A percentile compares a stretch with the other conserved stretches of the same genome.
Evolutionary conservation across 1,140 invertebrate species (phyloP).

Genomic region (Druon quercuslanigerum): DNA sequence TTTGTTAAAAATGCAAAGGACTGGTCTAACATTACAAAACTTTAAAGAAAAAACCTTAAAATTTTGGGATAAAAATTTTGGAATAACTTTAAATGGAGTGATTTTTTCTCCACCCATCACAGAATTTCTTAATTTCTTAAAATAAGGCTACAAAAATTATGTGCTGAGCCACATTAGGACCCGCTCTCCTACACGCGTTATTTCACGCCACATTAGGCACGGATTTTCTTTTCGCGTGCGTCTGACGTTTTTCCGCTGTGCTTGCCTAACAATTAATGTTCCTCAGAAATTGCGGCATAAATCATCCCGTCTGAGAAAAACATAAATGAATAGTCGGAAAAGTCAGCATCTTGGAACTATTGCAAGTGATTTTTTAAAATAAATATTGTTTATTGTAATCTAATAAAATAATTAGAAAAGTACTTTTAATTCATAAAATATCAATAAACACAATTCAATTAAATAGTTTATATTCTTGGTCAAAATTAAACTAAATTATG

Average conservation of each 20-base stretch:
- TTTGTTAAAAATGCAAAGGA: no score
- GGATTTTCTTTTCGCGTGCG: slow-evolving; percentile 62
- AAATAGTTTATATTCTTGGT: no score
- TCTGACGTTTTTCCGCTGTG: slow-evolving; percentile 69
- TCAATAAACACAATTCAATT: no score
- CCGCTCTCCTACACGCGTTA: slow-evolving; percentile 37
- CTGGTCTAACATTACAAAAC: no score
- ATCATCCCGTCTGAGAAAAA: slow-evolving; percentile 55
- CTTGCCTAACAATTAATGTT: slow-evolving; percentile 70
- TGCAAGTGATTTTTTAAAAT: neutral
- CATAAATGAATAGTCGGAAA: neutral
- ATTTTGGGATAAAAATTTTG: no score
- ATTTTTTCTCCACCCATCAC: no score
- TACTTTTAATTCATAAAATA: neutral
- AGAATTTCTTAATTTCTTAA: no score
- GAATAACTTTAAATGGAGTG: no score
- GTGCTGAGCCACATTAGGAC: no score
- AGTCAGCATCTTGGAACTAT: neutral
- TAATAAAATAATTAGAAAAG: neutral
- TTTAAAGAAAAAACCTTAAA: no score
- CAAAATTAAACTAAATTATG: no score
- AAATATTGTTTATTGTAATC: neutral
- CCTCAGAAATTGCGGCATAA: slow-evolving; percentile 62
- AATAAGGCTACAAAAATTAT: no score
- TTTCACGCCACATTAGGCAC: slow-evolving; percentile 43